Base-by-base conservation (phyloP, 2,113 vertebrate species). In the Xenus cinereus region DNA sequence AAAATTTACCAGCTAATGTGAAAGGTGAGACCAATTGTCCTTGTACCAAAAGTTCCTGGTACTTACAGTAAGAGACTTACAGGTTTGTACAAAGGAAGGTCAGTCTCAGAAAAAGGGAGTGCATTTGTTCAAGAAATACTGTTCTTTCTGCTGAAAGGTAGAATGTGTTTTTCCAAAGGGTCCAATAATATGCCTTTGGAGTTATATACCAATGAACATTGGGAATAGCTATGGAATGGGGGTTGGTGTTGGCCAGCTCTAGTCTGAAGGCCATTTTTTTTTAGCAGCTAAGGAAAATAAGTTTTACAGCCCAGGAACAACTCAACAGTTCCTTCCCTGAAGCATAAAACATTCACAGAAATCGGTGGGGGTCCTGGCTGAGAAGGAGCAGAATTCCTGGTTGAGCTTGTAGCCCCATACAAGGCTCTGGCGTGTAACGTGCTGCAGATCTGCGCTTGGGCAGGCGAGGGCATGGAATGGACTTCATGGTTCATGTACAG, bases 351-450 rank as follows among this genome's bases (percentile, higher is more conserved):
- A 66, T 76, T 93, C 79, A 84, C 41, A 91, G 87, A 73, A 95
- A 84, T 73, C 94, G 63, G 73, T 53, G 26, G 89, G 84, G 54
- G 66, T 81, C 72, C 74, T 93, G 90, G 90, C 83, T 93, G 90
- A 72, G 89, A 84, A 75, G n/a, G 62, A 89, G 32, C 7, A 21
- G 73, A 68, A 89, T 90, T 93, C 6, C 5, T 84, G 12, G n/a
- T 87, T 75, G 84, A 91, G 41, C 53, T 48, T 80, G 59, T 41
- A 85, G 66, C 17, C 39, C 63, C 24, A 10, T 53, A 33, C 33
- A 79, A 2, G 0, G 1, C 4, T 35, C 30, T 57, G 62, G n/a
- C 3, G 0, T 10, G 6, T 79, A 62, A 69, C 0, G 0, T 35
- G 30, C 84, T 91, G 37, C 87, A 69, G 71, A n/a, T n/a, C 66